A percentile compares a stretch with the other conserved stretches of the same genome.
Evolutionary conservation across 2,888 invertebrate species (phyloP).

Genomic region (Elmis aenea): DNA sequence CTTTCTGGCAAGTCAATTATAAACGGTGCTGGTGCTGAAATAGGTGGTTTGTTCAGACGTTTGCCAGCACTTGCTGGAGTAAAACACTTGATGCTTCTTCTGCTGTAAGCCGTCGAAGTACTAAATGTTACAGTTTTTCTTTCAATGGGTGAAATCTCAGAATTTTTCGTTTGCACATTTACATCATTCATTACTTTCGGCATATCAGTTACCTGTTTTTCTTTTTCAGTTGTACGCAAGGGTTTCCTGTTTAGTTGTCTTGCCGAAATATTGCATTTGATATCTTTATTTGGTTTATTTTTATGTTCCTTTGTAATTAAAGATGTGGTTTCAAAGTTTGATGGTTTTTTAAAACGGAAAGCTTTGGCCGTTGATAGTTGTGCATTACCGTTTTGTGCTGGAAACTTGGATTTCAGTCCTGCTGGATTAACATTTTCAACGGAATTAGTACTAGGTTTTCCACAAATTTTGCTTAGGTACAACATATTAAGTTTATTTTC

Average conservation of each 20-base stretch:
- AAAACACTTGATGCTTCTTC: constrained; percentile 9
- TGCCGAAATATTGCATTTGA: constrained; percentile 1
- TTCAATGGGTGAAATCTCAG: constrained; percentile 5
- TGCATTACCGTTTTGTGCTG: background rate
- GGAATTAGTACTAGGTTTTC: constrained; percentile 1
- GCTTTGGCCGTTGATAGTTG: background rate
- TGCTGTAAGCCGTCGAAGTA: constrained; percentile 13
- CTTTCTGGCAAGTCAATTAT: constrained; percentile 43
- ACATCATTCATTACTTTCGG: constrained; percentile 5
- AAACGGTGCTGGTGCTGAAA: constrained; percentile 10
- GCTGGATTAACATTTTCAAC: background rate
- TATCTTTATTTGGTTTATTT: background rate
- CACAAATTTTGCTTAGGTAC: constrained; percentile 1
- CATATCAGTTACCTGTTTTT: background rate
- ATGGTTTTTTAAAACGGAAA: background rate
- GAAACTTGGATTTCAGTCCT: background rate
- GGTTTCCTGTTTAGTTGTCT: background rate
- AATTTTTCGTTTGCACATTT: constrained; percentile 11
- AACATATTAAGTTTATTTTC: constrained; percentile 1
- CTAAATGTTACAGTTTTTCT: constrained; percentile 11
- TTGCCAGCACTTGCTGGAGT: constrained; percentile 3
- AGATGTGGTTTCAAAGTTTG: background rate
- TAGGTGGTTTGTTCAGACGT: constrained; percentile 5
- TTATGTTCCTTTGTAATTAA: background rate
- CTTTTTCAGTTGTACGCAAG: background rate